Base-by-base conservation (phyloP, 2,113 vertebrate genomes). In the Nesogale talazaci region DNA sequence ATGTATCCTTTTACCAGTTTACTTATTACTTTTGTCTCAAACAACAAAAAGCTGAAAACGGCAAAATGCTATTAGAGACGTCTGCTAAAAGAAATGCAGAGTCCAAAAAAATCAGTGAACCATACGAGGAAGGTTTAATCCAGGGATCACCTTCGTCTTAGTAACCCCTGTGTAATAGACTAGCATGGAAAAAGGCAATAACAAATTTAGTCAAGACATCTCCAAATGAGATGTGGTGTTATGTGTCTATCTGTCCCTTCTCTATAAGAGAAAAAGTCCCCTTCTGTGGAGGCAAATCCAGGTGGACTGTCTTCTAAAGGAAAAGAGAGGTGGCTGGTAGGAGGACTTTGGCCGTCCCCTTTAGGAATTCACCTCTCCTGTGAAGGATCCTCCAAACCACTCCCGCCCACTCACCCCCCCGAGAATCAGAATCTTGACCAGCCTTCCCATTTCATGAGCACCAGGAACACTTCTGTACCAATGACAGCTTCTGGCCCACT, bases 21-120 rank as follows among this genome's bases (percentile, higher is more conserved):
- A 96, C 95, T 96, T 96, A 97, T 97, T 97, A 95, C 96, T 94
- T 94, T 78, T 94, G 92, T 93, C 95, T 94, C 86, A 93, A 92
- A 88, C 93, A 94, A 95, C 90, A 87, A 96, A 97, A 84, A 96
- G 95, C 95, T 96, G 96, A 97, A 97, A 96, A 96, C 95, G 86
- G 94, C 95, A 97, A 96, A 97, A 96, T 83, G 59, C 93, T 94
- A 93, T 95, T 78, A 74, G 94, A 90, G 94, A 94, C 93, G 95
- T 90, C 91, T 94, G 96, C 94, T 95, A 69, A 95, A 96, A 96
- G 94, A 95, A 97, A 96, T 95, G 95, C 96, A 94, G 95, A 96
- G 93, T 97, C 94, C 75, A 96, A 97, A 96, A 88, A 96, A 96
- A 31, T 88, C 93, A 96, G 90, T 96, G 95, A 97, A 88, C 95